Conservation (phyloP, 2,888 invertebrate species). For the Drosophila helvetica region DNA sequence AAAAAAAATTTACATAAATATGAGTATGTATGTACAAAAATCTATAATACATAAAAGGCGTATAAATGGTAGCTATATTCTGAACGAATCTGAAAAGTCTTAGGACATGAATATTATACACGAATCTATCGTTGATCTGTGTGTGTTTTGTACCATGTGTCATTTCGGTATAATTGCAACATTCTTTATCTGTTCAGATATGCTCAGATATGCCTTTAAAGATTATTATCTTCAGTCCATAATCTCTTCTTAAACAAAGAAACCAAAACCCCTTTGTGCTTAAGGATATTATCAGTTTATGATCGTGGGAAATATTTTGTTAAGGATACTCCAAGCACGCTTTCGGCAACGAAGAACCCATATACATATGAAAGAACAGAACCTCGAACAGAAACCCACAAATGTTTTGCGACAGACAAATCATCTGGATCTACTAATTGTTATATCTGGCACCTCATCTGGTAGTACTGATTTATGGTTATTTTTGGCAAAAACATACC, state of each 20-base stretch:
- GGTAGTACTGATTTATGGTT: too few relatives aligned
- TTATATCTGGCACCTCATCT: not conserved
- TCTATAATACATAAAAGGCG: too few relatives aligned
- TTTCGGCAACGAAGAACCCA: not conserved
- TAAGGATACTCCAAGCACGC: not conserved
- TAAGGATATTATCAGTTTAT: not conserved
- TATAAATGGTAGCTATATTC: too few relatives aligned
- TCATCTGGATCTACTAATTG: not conserved
- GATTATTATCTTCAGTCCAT: not conserved
- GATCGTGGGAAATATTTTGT: not conserved
- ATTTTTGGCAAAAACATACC: not conserved
- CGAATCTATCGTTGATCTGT: not conserved
- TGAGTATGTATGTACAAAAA: too few relatives aligned
- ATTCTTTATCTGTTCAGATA: not conserved
- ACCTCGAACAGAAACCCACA: not conserved
- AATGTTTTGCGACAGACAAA: not conserved
- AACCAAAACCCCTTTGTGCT: not conserved
- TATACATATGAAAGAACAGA: not conserved
- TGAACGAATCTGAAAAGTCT: too few relatives aligned
- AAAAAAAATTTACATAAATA: too few relatives aligned
- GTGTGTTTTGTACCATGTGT: not conserved
- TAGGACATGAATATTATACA: too few relatives aligned
- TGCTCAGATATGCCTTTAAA: not conserved
- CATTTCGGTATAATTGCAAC: not conserved
- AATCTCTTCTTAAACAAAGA: not conserved